These are phyloP conservation scores for Lydus trimaculatus DNA, from an alignment of 2,888 invertebrate species.

Conservation along the genomic window DNA sequence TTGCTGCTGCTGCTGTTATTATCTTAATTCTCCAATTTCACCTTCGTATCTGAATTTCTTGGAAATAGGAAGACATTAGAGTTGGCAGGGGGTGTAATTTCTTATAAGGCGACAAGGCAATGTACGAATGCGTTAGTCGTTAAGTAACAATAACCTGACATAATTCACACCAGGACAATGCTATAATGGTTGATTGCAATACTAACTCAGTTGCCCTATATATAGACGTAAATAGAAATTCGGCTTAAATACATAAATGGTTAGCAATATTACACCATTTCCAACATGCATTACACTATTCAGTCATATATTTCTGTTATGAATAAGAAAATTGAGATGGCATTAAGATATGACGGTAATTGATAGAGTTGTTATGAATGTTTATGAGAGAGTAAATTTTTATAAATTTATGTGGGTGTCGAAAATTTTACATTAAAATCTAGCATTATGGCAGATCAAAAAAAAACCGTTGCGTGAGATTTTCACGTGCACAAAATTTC, in stretches of 20 bases:
- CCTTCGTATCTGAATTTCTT: constrained; percentile 35
- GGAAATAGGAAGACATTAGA: constrained; percentile 37
- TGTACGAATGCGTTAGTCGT: constrained; percentile 44
- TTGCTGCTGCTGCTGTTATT: constrained; percentile 25
- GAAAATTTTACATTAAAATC: constrained; percentile 31
- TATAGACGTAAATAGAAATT: neutral
- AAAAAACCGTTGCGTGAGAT: constrained; percentile 20
- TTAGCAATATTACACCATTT: constrained; percentile 12
- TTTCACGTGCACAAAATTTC: constrained; percentile 23
- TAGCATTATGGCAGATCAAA: constrained; percentile 12
- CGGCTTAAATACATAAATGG: neutral
- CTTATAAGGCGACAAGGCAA: constrained; percentile 40
- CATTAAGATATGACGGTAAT: constrained; percentile 33
- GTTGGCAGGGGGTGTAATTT: constrained; percentile 37
- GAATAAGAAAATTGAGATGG: constrained; percentile 31
- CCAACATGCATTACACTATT: constrained; percentile 3
- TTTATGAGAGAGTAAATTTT: constrained; percentile 41
- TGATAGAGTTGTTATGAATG: constrained; percentile 35
- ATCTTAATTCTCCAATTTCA: constrained; percentile 35
- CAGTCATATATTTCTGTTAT: neutral
- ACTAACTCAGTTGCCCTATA: constrained; percentile 15
- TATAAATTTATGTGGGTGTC: constrained; percentile 36
- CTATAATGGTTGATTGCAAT: constrained; percentile 33
- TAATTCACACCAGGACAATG: constrained; percentile 47
- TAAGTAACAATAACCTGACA: constrained; percentile 47